A percentile compares a stretch with the other conserved stretches of the same genome.
phyloP scores from a whole-genome alignment of 92 coral and sea anemone species.

The Phenganax stokvisi region DNA sequence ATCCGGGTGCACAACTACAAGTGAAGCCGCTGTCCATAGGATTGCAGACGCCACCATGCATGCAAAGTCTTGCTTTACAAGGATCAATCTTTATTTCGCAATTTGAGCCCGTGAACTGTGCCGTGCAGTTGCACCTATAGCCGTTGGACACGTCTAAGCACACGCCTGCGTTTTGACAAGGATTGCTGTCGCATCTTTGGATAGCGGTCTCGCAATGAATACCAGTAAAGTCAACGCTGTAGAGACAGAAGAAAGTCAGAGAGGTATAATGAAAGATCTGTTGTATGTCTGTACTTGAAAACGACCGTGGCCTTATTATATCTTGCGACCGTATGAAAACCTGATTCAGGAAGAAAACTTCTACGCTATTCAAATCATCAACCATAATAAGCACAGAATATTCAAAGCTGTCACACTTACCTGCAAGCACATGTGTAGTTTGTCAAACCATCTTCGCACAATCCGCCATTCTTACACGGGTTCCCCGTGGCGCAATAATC shows the following conservation, averaged over 20 bases:
- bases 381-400: background rate
- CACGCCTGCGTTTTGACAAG: conserved; percentile 74
- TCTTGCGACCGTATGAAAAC: background rate
- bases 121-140: conserved; percentile 63
- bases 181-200: conserved; percentile 77
- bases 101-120: conserved; percentile 59
- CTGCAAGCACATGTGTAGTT: conserved; percentile 87
- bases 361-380: background rate
- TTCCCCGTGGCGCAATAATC: conserved; percentile 80
- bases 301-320: background rate
- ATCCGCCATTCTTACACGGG: conserved; percentile 93
- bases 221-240: conserved; percentile 74
- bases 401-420: conserved; percentile 33
- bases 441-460: conserved; percentile 67
- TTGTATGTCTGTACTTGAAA: background rate
- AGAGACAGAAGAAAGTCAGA: conserved; percentile 49
- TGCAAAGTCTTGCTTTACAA: conserved; percentile 57
- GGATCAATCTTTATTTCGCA: conserved; percentile 69
- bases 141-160: conserved; percentile 56
- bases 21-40: conserved; percentile 46
- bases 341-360: background rate
- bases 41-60: conserved; percentile 76
- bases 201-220: conserved; percentile 68
- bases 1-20: conserved; percentile 71
- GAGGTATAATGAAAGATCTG: no score